Conservation (phyloP, 2,797 vertebrate species). For the Pseudochromis fuscus region DNA sequence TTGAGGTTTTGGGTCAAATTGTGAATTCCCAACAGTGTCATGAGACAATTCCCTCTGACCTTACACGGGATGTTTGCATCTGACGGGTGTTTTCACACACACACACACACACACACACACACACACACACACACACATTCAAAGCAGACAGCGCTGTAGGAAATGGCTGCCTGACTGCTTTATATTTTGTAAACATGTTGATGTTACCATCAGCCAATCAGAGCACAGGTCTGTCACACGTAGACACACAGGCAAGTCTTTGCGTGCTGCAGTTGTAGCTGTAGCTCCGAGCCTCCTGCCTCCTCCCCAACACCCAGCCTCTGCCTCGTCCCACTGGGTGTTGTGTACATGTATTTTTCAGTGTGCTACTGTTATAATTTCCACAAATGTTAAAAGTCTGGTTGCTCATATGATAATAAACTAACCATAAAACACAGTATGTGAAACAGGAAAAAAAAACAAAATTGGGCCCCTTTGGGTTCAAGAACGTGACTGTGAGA, state of each 20-base stretch:
- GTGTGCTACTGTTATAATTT: too few relatives aligned
- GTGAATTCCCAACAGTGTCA: conserved; percentile 61
- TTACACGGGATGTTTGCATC: conserved; percentile 65
- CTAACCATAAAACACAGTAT: too few relatives aligned
- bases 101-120: conserved; percentile 9
- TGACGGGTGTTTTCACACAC: conserved; percentile 47
- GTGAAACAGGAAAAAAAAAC: too few relatives aligned
- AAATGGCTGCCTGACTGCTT: conserved; percentile 53
- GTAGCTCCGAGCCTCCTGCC: too few relatives aligned
- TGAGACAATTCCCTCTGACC: conserved; percentile 46
- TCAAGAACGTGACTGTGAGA: too few relatives aligned
- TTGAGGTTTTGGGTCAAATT: conserved; percentile 44
- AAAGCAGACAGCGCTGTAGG: conserved; percentile 50
- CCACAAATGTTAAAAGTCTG: too few relatives aligned
- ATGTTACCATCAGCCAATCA: conserved; percentile 60
- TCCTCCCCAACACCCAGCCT: too few relatives aligned
- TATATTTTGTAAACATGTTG: conserved; percentile 77
- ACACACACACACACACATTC: conserved; percentile 14
- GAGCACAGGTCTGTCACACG: conserved; percentile 43
- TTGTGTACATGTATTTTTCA: too few relatives aligned
- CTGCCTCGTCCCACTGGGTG: too few relatives aligned
- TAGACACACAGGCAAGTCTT: conserved; percentile 59
- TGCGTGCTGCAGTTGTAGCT: conserved; percentile 37
- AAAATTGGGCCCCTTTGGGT: too few relatives aligned
- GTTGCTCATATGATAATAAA: too few relatives aligned